These are phyloP conservation scores for Apistogramma diplotaenia DNA, from an alignment of 2,113 vertebrate species.

Conservation along the genomic window DNA sequence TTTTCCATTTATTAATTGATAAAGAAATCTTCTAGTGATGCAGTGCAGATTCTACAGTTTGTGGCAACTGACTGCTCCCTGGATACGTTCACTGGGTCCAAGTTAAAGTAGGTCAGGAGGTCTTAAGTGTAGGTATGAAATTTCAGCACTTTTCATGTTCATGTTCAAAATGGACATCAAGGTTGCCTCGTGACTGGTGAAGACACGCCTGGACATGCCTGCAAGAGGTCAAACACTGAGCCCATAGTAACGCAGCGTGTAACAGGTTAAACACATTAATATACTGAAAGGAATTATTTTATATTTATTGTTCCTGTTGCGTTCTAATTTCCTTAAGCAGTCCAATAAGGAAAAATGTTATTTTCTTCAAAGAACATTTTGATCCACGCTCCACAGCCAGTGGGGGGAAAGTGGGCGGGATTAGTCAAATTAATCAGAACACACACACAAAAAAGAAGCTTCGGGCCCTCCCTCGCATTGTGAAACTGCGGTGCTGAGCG, in stretches of 20 bases:
- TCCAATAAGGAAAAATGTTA: not conserved
- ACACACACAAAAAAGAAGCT: not conserved
- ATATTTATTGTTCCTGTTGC: not conserved
- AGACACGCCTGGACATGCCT: conserved; percentile 32
- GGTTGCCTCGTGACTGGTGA: not conserved
- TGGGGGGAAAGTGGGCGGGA: conserved; percentile 54
- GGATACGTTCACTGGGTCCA: not conserved
- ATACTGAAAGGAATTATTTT: not conserved
- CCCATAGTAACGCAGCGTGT: not conserved
- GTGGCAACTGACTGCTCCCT: not conserved
- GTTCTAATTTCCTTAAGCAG: not conserved
- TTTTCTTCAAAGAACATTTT: too few species aligned
- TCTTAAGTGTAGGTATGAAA: conserved; percentile 6
- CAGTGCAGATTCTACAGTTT: not conserved
- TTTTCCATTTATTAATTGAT: not conserved
- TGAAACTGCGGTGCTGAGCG: not conserved
- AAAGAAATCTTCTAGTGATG: not conserved
- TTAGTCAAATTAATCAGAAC: conserved; percentile 49
- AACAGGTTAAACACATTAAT: not conserved
- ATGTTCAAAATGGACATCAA: conserved; percentile 20
- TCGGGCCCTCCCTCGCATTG: conserved; percentile 9
- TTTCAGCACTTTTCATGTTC: conserved; percentile 15
- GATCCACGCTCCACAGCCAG: not conserved
- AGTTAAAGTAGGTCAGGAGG: conserved; percentile 17
- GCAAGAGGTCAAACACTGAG: not conserved